Evolutionary conservation across 2,888 invertebrate genomes (phyloP).

Genomic region (Acrocera orbiculus): DNA sequence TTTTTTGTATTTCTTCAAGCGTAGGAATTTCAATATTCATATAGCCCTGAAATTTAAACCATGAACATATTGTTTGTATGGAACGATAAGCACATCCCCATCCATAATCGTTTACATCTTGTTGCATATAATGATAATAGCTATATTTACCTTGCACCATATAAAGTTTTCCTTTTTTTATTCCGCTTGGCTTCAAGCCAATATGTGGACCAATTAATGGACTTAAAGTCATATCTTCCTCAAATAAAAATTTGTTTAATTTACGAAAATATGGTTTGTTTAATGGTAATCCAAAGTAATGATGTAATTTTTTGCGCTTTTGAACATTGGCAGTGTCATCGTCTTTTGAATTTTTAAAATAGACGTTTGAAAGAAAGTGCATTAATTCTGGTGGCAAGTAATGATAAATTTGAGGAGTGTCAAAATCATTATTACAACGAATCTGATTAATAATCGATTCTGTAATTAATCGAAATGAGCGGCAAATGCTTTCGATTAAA

Average conservation of each 20-base stretch:
- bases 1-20: conserved; percentile 79
- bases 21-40: conserved; percentile 58
- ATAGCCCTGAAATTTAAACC: conserved; percentile 84
- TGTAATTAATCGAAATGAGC: conserved; percentile 48
- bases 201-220: conserved; percentile 60
- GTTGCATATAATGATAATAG: conserved; percentile 96
- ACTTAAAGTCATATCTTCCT: conserved; percentile 27
- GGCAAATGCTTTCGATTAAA: conserved; percentile 55
- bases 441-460: conserved; percentile 34
- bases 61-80: conserved; percentile 88
- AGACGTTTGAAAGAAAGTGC: conserved; percentile 58
- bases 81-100: conserved; percentile 99
- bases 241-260: conserved; percentile 44
- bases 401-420: conserved; percentile 41
- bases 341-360: conserved; percentile 47
- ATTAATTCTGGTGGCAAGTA: conserved; percentile 53
- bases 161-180: conserved; percentile 34
- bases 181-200: conserved; percentile 25
- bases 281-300: conserved; percentile 46
- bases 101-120: conserved; percentile 85
- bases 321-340: conserved; percentile 45
- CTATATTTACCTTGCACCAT: conserved; percentile 70
- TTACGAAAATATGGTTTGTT: conserved; percentile 58
- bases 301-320: conserved; percentile 48
- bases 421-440: neutral